phyloP scores from a whole-genome alignment of 2,888 invertebrate genomes.

The Rhyacophila evoluta region DNA sequence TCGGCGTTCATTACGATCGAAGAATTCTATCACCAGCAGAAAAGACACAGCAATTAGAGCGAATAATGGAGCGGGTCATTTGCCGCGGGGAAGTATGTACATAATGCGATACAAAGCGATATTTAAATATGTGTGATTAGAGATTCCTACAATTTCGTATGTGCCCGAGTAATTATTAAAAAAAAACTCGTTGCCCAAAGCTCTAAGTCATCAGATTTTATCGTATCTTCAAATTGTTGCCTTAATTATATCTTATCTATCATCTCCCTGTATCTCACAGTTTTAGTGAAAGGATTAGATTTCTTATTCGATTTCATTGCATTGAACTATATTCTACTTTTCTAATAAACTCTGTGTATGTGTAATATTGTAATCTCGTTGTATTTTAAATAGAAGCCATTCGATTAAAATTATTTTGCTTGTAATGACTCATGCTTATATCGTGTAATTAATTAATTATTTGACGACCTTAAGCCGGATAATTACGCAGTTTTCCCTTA shows the following conservation, averaged over 20 bases:
- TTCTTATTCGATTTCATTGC: too few relatives aligned
- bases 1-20: slow-evolving; percentile 6
- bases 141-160: neutral
- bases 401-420: too few relatives aligned
- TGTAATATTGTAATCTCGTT: too few relatives aligned
- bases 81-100: neutral
- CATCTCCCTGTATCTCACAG: too few relatives aligned
- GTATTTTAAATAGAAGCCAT: too few relatives aligned
- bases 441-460: too few relatives aligned
- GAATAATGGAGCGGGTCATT: neutral
- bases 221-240: neutral
- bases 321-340: too few relatives aligned
- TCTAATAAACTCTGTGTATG: too few relatives aligned
- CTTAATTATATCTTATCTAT: neutral
- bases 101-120: neutral
- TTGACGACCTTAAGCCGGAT: too few relatives aligned
- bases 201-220: neutral
- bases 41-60: neutral
- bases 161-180: neutral
- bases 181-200: neutral
- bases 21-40: neutral
- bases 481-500: too few relatives aligned
- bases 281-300: too few relatives aligned
- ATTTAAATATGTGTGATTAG: neutral
- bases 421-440: too few relatives aligned